Percentiles rank a stretch among this genome's conserved stretches.
phyloP scores from a whole-genome alignment of 2,113 vertebrate species.

The Pterocles gutturalis region DNA sequence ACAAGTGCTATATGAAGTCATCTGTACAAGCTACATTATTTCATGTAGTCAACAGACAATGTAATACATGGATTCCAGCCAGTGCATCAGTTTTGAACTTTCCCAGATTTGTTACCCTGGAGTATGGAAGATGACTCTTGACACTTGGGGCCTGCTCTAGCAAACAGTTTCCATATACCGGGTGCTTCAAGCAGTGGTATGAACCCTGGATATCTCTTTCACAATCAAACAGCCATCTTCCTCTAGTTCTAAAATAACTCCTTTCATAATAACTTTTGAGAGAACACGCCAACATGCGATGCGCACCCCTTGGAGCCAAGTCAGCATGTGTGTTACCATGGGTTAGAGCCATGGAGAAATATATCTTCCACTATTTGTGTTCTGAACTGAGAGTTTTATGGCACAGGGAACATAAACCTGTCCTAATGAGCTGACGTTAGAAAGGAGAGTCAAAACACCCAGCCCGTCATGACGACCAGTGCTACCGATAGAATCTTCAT shows the following conservation, averaged over 20 bases:
- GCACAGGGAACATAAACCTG: slow-evolving; percentile 35
- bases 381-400: slow-evolving; percentile 1
- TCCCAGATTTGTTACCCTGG: not conserved
- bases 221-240: not conserved
- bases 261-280: not conserved
- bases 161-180: fast-evolving
- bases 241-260: not conserved
- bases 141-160: not conserved
- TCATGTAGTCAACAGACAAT: not conserved
- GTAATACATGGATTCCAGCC: not conserved
- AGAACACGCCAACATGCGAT: fast-evolving
- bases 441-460: slow-evolving; percentile 11
- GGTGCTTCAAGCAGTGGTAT: not conserved
- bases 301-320: fast-evolving
- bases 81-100: not conserved
- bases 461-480: not conserved
- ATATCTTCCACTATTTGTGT: slow-evolving; percentile 5
- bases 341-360: not conserved
- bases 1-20: not conserved
- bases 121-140: not conserved
- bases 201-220: not conserved
- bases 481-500: slow-evolving; percentile 44
- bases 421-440: not conserved
- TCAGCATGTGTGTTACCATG: not conserved
- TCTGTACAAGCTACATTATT: not conserved